phyloP scores from a whole-genome alignment of 2,113 vertebrate species.

The Sebastes fasciatus region DNA sequence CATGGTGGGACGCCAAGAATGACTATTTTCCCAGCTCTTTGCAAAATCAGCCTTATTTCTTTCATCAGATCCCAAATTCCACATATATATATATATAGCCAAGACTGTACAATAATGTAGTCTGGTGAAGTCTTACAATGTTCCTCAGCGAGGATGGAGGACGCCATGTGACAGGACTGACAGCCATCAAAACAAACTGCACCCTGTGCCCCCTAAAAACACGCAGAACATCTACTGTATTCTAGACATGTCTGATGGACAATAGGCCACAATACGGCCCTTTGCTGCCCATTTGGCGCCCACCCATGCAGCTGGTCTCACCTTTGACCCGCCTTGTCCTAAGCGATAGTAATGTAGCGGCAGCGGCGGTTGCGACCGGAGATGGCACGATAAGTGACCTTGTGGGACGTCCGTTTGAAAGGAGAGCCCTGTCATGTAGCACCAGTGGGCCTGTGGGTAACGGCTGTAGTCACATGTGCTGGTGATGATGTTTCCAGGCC shows the following conservation, averaged over 20 bases:
- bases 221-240: neutral
- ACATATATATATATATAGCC: neutral
- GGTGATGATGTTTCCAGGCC: conserved; percentile 47
- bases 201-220: neutral
- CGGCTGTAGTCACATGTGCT: conserved; percentile 45
- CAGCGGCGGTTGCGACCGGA: conserved; percentile 15
- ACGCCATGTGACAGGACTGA: conserved; percentile 8
- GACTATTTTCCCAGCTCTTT: neutral
- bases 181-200: conserved; percentile 37
- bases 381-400: conserved; percentile 61
- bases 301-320: conserved; percentile 69
- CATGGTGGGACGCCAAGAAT: neutral
- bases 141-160: neutral
- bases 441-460: conserved; percentile 47
- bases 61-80: neutral
- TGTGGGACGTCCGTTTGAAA: conserved; percentile 50
- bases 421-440: conserved; percentile 52
- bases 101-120: neutral
- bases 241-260: conserved; percentile 36
- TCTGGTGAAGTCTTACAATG: neutral
- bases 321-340: conserved; percentile 62
- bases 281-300: conserved; percentile 52
- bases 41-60: neutral
- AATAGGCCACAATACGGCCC: conserved; percentile 41
- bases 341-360: conserved; percentile 26